Evolutionary conservation across 1,140 invertebrate species (phyloP).

Genomic region (Holotrichia oblita): DNA sequence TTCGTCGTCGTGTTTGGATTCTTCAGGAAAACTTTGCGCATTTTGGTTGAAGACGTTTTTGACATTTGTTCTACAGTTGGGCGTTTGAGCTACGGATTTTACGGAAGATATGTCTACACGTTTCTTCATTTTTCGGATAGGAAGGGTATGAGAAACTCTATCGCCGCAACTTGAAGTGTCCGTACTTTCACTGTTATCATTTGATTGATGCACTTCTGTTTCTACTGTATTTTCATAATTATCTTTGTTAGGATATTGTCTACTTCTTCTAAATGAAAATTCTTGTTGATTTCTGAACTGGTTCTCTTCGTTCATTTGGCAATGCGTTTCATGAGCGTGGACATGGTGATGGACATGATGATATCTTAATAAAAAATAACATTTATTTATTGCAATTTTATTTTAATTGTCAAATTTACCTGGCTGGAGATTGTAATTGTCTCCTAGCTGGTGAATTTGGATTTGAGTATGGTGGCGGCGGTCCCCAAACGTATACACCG

Average conservation of each 20-base stretch:
- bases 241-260: conserved; percentile 57
- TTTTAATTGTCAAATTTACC: conserved; percentile 45
- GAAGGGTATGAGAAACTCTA: conserved; percentile 63
- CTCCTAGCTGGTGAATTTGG: conserved; percentile 71
- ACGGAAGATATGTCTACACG: conserved; percentile 62
- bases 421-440: conserved; percentile 53
- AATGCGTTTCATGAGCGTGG: conserved; percentile 59
- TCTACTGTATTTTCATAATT: conserved; percentile 61
- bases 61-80: conserved; percentile 60
- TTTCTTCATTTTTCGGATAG: conserved; percentile 65
- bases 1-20: conserved; percentile 49
- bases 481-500: conserved; percentile 71
- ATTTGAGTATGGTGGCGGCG: conserved; percentile 78
- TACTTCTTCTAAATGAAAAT: conserved; percentile 48
- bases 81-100: conserved; percentile 59
- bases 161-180: conserved; percentile 61
- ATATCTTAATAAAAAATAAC: conserved; percentile 48
- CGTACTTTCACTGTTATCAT: conserved; percentile 59
- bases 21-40: conserved; percentile 47
- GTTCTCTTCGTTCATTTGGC: conserved; percentile 58
- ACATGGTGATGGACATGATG: conserved; percentile 58
- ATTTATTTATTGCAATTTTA: background rate
- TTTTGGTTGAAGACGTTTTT: conserved; percentile 61
- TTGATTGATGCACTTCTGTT: conserved; percentile 59
- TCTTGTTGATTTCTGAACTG: conserved; percentile 49